Conservation (phyloP, 2,888 invertebrate genomes). For the Andricus curvator region DNA sequence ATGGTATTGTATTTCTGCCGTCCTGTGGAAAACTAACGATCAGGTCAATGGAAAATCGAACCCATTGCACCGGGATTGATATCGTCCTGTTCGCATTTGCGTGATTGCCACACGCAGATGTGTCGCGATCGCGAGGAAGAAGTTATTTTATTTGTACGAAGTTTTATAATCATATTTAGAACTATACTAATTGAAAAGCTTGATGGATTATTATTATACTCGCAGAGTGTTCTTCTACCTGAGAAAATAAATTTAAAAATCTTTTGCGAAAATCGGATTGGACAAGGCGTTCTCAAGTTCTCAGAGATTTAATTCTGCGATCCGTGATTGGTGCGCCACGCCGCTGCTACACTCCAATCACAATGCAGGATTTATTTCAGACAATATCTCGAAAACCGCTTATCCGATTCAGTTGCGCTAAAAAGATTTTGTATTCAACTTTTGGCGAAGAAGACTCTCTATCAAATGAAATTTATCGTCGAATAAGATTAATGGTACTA, state of each 20-base stretch:
- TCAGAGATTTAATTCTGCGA: background rate
- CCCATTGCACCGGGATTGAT: slow-evolving; percentile 35
- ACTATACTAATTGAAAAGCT: background rate
- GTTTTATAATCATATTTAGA: background rate
- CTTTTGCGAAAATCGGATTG: background rate
- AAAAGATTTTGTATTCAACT: background rate
- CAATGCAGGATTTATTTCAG: background rate
- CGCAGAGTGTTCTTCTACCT: background rate
- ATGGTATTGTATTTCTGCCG: slow-evolving; percentile 37
- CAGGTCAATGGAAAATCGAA: slow-evolving; percentile 36
- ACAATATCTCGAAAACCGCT: background rate
- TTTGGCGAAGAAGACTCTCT: background rate
- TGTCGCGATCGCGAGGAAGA: background rate
- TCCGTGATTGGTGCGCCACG: background rate
- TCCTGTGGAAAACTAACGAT: slow-evolving; percentile 38
- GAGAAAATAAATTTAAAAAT: background rate
- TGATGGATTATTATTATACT: background rate
- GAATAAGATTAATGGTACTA: background rate
- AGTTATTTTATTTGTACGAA: background rate
- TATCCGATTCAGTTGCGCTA: background rate
- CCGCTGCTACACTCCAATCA: background rate
- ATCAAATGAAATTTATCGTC: background rate
- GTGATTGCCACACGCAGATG: slow-evolving; percentile 28
- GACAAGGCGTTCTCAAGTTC: background rate
- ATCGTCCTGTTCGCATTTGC: slow-evolving; percentile 26